Base-by-base conservation (phyloP, 2,113 vertebrate species). In the Archocentrus centrarchus region DNA sequence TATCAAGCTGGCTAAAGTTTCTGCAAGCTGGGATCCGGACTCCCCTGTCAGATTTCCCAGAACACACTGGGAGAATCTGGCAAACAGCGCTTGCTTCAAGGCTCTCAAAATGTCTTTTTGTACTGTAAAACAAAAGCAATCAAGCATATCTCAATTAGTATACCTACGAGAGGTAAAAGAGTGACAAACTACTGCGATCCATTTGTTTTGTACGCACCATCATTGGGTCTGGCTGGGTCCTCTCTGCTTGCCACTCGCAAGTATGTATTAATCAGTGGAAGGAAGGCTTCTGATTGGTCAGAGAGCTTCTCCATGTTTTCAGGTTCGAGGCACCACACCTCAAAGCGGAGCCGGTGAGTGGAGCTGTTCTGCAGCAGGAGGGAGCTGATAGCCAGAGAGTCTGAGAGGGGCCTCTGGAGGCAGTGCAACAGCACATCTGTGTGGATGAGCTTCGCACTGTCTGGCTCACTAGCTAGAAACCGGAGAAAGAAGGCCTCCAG, bases 271-370 rank as follows among this genome's bases (percentile, higher is more conserved):
- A 99, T 1, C 0, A 99, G 87, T 0, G 96, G 95, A 32, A 98
- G 95, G 83, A 96, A 96, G 75, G 30, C 55, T 0, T 95, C 93
- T 3, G 82, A 86, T 30, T 91, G 83, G 6, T 92, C 84, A 30
- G 37, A 93, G 24, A 99, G 88, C 79, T 64, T 37, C 70, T 86
- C 91, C 41, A 85, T 81, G 22, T 90, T 64, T 5, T 62, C 82
- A 0, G 92, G 81, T 85, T 92, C 93, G 35, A 96, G 79, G 66
- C 98, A 98, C 98, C 98, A 99, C 32, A 93, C 77, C 93, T 99
- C 97, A 1, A 99, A 98, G 79, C 93, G 86, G 73, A 99, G 95
- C 59, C 97, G 89, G 73, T 98, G 97, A 18, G 97, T 94, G 50
- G 93, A 94, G 90, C 96, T 96, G 91, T 95, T 93, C 75, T 86